Percentiles rank a stretch among this genome's conserved stretches.
Evolutionary conservation across 2,113 vertebrate species (phyloP).

Genomic region (Pygoscelis adeliae): DNA sequence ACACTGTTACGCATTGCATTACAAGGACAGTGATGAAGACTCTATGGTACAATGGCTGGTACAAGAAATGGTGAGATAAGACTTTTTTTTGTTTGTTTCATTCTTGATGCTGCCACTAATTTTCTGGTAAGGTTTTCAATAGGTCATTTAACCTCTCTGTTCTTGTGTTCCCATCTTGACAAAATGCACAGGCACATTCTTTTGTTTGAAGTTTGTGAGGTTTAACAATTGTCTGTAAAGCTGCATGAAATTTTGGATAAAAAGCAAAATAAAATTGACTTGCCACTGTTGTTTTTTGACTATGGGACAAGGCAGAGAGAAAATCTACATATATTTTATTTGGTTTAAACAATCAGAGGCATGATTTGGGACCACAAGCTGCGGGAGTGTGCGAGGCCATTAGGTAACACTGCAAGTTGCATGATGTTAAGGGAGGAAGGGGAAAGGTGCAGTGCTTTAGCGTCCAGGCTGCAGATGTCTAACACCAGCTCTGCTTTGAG

Average conservation of each 20-base stretch:
- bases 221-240: not conserved
- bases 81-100: not conserved
- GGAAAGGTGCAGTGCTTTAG: not conserved
- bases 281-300: not conserved
- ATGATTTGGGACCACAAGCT: not conserved
- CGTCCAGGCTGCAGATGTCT: not conserved
- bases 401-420: not conserved
- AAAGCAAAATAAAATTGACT: not conserved
- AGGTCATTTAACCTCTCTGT: not conserved
- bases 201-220: not conserved
- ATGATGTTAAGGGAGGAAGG: not conserved
- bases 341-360: not conserved
- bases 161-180: not conserved
- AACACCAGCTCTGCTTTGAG: not conserved
- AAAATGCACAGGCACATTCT: not conserved
- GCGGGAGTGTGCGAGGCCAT: not conserved
- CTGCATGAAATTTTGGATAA: not conserved
- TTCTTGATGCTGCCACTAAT: not conserved
- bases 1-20: not conserved
- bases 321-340: not conserved
- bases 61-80: not conserved
- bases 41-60: not conserved
- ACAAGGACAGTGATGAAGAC: not conserved
- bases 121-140: not conserved
- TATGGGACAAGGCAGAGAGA: not conserved